A percentile compares a stretch with the other conserved stretches of the same genome.
Conservation (phyloP, 2,888 invertebrate genomes). For the Zaprionus lineosus region DNA sequence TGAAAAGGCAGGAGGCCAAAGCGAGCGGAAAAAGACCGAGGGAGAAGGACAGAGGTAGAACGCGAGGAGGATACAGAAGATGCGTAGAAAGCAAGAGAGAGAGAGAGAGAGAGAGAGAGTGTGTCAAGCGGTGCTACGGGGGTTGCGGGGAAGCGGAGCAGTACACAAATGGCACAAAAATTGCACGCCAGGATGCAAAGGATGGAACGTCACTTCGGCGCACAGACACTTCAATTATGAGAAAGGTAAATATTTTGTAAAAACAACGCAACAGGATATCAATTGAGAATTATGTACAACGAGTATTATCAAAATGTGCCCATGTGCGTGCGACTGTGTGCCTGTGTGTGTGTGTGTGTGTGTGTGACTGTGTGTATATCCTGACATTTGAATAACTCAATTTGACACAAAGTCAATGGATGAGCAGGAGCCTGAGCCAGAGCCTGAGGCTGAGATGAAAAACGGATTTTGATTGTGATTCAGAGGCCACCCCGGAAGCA, state of each 20-base stretch:
- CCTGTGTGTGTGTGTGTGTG: conserved; percentile 9
- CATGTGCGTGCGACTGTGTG: conserved; percentile 49
- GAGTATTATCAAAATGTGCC: conserved; percentile 71
- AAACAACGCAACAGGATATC: conserved; percentile 82
- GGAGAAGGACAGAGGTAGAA: neutral
- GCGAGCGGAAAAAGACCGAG: neutral
- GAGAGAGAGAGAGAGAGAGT: neutral
- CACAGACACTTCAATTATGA: conserved; percentile 78
- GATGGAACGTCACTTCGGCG: conserved; percentile 42
- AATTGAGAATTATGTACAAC: conserved; percentile 74
- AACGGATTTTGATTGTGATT: too few species aligned
- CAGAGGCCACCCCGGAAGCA: conserved; percentile 73
- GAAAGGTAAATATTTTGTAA: conserved; percentile 81
- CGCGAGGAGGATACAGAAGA: neutral
- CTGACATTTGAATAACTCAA: conserved; percentile 73
- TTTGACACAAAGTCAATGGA: conserved; percentile 78
- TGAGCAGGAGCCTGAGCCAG: conserved; percentile 44
- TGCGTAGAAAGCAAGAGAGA: neutral
- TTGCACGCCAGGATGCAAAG: conserved; percentile 55
- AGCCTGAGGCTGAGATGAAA: too few species aligned
- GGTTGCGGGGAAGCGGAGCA: conserved; percentile 1
- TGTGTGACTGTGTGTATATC: conserved; percentile 3
- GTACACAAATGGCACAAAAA: conserved; percentile 70
- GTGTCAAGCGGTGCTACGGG: neutral
- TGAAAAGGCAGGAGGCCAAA: conserved; percentile 52